Percentiles rank a stretch among this genome's conserved stretches.
Evolutionary conservation across 2,888 invertebrate species (phyloP).

Genomic region (Xylota sylvarum): DNA sequence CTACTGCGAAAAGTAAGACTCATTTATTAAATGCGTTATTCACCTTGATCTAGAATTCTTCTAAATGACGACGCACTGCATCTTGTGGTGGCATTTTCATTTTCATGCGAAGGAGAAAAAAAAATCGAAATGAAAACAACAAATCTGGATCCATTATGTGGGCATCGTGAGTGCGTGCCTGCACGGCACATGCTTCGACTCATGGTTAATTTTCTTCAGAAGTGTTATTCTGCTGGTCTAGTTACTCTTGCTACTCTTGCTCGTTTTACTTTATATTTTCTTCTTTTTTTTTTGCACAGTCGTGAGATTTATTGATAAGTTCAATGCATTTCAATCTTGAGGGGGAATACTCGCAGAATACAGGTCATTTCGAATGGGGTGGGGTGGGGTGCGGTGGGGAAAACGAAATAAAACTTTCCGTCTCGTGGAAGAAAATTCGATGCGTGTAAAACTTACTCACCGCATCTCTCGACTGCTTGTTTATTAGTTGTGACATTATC

Average conservation of each 20-base stretch:
- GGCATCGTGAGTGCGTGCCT: constrained; percentile 56
- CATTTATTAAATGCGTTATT: constrained; percentile 73
- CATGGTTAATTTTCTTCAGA: constrained; percentile 52
- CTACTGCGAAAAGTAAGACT: constrained; percentile 43
- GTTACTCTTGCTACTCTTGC: not conserved
- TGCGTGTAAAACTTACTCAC: constrained; percentile 50
- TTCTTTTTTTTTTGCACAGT: constrained; percentile 17
- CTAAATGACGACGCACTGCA: constrained; percentile 63
- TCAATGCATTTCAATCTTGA: constrained; percentile 25
- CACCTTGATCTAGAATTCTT: constrained; percentile 77
- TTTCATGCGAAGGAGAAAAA: constrained; percentile 28
- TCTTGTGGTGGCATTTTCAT: constrained; percentile 65
- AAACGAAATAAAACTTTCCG: constrained; percentile 23
- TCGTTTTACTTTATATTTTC: not conserved
- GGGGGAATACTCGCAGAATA: not conserved
- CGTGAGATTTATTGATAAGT: constrained; percentile 67
- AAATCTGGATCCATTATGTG: constrained; percentile 63
- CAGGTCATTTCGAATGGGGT: constrained; percentile 16
- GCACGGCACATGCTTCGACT: constrained; percentile 49
- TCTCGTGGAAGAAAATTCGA: not conserved
- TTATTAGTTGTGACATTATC: constrained; percentile 73
- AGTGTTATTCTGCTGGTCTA: constrained; percentile 18
- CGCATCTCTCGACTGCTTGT: constrained; percentile 55
- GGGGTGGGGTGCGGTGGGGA: no score
- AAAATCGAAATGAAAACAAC: constrained; percentile 1